A percentile compares a stretch with the other conserved stretches of the same genome.
phyloP scores from a whole-genome alignment of 2,113 vertebrate species.

The Phyllostomus discolor region DNA sequence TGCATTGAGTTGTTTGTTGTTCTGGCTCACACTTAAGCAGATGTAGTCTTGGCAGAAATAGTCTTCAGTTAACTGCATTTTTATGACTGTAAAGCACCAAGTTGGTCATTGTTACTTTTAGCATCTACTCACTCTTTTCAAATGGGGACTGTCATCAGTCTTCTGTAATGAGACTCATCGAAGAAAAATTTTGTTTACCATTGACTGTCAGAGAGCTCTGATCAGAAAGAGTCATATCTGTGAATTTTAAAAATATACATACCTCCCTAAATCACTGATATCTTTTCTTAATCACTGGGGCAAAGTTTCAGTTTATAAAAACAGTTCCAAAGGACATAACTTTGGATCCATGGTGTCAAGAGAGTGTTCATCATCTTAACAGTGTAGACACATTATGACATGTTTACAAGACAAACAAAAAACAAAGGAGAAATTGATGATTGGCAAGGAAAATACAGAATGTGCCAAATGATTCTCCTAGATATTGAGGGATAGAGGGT shows the following conservation, averaged over 20 bases:
- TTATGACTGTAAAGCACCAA: background rate
- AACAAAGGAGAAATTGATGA: conserved; percentile 8
- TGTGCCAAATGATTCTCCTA: conserved; percentile 35
- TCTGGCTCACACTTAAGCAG: background rate
- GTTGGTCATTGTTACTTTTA: background rate
- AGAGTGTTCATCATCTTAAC: background rate
- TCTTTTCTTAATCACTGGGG: background rate
- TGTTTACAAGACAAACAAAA: conserved; percentile 22
- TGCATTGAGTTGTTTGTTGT: conserved; percentile 31
- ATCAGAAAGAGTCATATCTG: conserved; percentile 22
- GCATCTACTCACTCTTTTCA: conserved; percentile 24
- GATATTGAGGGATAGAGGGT: background rate
- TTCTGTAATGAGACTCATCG: conserved; percentile 15
- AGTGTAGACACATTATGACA: background rate
- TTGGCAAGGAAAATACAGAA: conserved; percentile 52
- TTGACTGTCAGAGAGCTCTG: background rate
- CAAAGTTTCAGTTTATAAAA: conserved; percentile 45
- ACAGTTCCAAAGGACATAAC: conserved; percentile 42
- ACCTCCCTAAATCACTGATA: conserved; percentile 11
- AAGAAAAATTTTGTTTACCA: conserved; percentile 46
- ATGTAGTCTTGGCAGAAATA: conserved; percentile 42
- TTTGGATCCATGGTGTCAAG: conserved; percentile 21
- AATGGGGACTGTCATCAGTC: background rate
- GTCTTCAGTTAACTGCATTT: conserved; percentile 7
- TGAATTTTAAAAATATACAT: conserved; percentile 5